Evolutionary conservation across 2,113 vertebrate species (phyloP), one percentile per base, ranked within the genome.

Genomic region (Nothoprocta perdicaria): DNA sequence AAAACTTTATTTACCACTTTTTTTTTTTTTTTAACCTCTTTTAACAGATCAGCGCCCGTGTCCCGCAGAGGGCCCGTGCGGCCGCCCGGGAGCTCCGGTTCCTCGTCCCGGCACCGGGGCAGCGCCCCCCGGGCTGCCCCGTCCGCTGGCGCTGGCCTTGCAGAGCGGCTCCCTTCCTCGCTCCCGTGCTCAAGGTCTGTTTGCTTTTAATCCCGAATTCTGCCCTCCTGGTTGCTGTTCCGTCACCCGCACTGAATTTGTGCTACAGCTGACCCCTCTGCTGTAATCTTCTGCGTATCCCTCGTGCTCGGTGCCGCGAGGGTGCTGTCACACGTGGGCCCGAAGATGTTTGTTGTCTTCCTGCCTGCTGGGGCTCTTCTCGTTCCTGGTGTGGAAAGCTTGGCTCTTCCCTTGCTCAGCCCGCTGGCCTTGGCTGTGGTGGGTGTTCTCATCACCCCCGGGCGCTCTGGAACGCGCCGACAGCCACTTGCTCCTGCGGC

Each of bases 1-100:
- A 1, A 0, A 29, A 29, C 16, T 29, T 55, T 17, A 0, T 5
- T 53, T 16, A 0, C 22, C 3, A 0, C 17, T 48, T 46, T 18
- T 46, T 6, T 16, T 48, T 48, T 48, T 48, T 48, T 19, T 46
- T 46, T 46, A 17, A 6, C n/a, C n/a, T 18, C 19, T 46, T 46
- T 48, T 48, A 48, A 48, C 35, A 38, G 35, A 8, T 38, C 35
- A 38, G 35, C 35, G 35, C 35, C 35, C 8, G 35, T 38, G 35
- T 38, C 35, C 35, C 35, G 35, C 35, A 38, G 35, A 38, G 35
- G 35, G 7, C 7, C 35, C 3, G 1, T 0, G 21, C 38, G 43
- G 66, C 14, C 22, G 40, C 63, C 41, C 17, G 0, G 40, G 15
- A 3, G 21, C 12, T 6, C 61, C 27, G 1, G 1, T 27, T 15